A percentile compares a stretch with the other conserved stretches of the same genome.
Evolutionary conservation across 2,797 vertebrate species (phyloP).

Genomic region (Glyptemys insculpta): DNA sequence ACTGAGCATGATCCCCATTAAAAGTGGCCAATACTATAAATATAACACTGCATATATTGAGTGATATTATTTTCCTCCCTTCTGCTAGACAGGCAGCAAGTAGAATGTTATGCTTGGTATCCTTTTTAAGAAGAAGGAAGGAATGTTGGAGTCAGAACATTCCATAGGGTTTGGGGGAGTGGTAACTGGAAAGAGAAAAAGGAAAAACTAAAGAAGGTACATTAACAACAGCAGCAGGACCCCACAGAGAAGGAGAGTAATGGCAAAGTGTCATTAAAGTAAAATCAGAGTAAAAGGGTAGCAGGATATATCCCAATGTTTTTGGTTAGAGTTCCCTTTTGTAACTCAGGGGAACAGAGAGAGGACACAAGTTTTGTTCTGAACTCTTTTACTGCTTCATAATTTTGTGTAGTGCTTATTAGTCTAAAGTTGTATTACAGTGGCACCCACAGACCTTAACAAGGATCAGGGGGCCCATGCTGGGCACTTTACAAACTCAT

Average conservation of each 20-base stretch:
- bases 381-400: not conserved
- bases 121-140: conserved; percentile 48
- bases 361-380: not conserved
- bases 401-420: not conserved
- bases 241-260: conserved; percentile 9
- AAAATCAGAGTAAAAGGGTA: not conserved
- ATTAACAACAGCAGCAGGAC: not conserved
- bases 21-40: not conserved
- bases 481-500: not conserved
- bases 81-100: conserved; percentile 12
- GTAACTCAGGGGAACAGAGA: fast-evolving
- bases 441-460: not conserved
- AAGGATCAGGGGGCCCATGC: not conserved
- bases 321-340: not conserved
- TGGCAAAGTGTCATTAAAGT: not conserved
- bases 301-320: not conserved
- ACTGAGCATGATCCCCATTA: not conserved
- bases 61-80: conserved; percentile 39
- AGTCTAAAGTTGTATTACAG: not conserved
- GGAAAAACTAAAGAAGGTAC: not conserved
- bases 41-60: not conserved
- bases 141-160: conserved; percentile 62
- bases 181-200: conserved; percentile 47
- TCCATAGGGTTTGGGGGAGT: conserved; percentile 46
- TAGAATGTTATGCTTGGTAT: conserved; percentile 50